These are phyloP conservation scores for Laodelphax striatellus DNA, from an alignment of 1,140 invertebrate species.

Conservation along the genomic window DNA sequence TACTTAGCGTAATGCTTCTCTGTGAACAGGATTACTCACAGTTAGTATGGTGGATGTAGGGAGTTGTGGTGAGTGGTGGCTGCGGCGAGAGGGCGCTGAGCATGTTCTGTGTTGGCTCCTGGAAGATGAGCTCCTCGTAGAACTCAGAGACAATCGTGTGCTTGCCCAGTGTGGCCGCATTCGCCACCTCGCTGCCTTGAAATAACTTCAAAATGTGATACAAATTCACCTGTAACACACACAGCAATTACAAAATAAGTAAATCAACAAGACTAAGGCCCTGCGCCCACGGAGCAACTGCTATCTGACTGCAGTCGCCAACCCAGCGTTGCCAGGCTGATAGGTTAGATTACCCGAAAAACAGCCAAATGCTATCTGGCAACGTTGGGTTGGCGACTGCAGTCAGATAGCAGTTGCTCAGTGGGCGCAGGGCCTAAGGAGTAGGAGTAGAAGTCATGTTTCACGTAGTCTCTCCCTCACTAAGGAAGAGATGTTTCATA, in stretches of 20 bases:
- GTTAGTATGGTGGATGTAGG: conserved; percentile 80
- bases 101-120: conserved; percentile 90
- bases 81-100: conserved; percentile 32
- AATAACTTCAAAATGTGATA: conserved; percentile 95
- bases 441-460: too few relatives aligned
- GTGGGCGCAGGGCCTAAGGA: too few relatives aligned
- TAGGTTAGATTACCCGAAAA: too few relatives aligned
- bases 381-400: too few relatives aligned
- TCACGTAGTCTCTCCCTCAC: too few relatives aligned
- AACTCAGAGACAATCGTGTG: conserved; percentile 83
- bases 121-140: conserved; percentile 96
- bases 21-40: conserved; percentile 57
- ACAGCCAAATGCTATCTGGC: too few relatives aligned
- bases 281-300: too few relatives aligned
- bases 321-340: too few relatives aligned
- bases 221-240: conserved; percentile 63
- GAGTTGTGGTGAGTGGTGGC: conserved; percentile 62
- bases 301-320: too few relatives aligned
- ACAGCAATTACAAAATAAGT: not conserved
- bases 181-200: conserved; percentile 48
- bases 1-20: too few relatives aligned
- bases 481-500: too few relatives aligned
- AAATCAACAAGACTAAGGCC: not conserved
- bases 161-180: conserved; percentile 50
- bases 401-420: too few relatives aligned